Base-by-base conservation (phyloP, 2,888 invertebrate genomes). In the Tachina lurida region DNA sequence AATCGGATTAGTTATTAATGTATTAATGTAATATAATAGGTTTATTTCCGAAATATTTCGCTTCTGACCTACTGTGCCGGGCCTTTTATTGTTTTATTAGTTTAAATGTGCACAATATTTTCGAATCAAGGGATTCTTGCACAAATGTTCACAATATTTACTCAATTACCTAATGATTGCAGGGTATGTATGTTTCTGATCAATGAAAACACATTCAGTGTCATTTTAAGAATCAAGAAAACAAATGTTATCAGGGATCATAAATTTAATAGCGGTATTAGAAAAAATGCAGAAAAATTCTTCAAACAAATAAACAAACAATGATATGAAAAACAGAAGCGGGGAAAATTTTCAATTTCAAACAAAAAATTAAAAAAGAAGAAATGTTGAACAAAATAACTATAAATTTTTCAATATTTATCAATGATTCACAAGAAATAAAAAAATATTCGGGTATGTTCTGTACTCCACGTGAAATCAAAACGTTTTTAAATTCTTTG, bases 221-320 rank as follows among this genome's bases (percentile, higher is more conserved):
- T 22, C 17, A 60, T 52, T 68, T 68, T 17, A 15, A 58, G 22
- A 62, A 15, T 41, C 22, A 70, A 63, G 13, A 81, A 47, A 77
- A 81, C 56, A 68, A 81, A 41, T 70, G 49, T 82, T 85, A 85
- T 85, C 81, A 70, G 81, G 56, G 54, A 73, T 86, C 79, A 86
- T 76, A 83, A 83, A 80, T 71, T 76, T 10, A 73, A 75, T 81
- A 70, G 54, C 54, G 62, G 62, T 22, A 77, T 85, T 83, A 71
- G 31, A 79, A 45, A 52, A 58, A 54, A 74, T 77, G 71, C n/a
- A 31, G 52, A n/a, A 22, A 58, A 58, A 65, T 58, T 15, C 76
- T 49, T 68, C 43, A 45, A 70, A 62, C 49, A 73, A 79, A 80
- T 70, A 83, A 84, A 31, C 54, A 87, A 45, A 60, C 54, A 87